Base-by-base conservation (phyloP, 2,888 invertebrate genomes). In the Rhaphigaster nebulosa region DNA sequence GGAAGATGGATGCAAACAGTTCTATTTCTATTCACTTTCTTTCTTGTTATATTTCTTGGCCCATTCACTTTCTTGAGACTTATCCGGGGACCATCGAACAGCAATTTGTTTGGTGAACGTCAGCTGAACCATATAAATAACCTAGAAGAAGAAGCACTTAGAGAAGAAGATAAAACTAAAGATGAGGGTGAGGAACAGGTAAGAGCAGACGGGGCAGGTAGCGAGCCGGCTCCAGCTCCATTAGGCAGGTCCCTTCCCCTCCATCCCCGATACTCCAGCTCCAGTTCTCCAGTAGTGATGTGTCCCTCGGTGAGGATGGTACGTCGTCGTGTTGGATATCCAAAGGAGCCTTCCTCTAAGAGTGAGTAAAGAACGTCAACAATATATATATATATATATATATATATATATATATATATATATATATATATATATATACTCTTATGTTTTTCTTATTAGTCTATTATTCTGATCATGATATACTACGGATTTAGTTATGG, bases 201-300 rank as follows among this genome's bases (percentile, higher is more conserved):
- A 76, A 23, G 34, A 23, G 70, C 70, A 76, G 70, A 76, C 70
- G 38, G 70, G 20, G 84, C 84, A 84, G 84, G 84, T 84, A 84
- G 84, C 6, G n/a, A 12, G n/a, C 84, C n/a, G 84, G 84, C 84
- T 84, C 84, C 84, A 84, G 26, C 23, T n/a, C 84, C 45, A 84
- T 84, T 84, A 84, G 84, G n/a, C n/a, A n/a, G 41, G 70, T 20
- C 70, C 70, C 70, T 70, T 38, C 70, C 70, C 34, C 70, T 20
- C 70, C 70, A 34, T 10, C 38, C 2, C 65, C 34, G 10, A 13
- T 10, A 13, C 65, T 29, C 29, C 29, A 65, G 65, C 34, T 6
- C 70, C 65, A 65, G 15, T 65, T 5, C 70, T 76, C 70, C 70
- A 76, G 70, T 76, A 76, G 70, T 76, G 70, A 76, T 76, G 70